These are phyloP conservation scores for Melanargia galathea DNA, from an alignment of 2,888 invertebrate species.

Conservation along the genomic window DNA sequence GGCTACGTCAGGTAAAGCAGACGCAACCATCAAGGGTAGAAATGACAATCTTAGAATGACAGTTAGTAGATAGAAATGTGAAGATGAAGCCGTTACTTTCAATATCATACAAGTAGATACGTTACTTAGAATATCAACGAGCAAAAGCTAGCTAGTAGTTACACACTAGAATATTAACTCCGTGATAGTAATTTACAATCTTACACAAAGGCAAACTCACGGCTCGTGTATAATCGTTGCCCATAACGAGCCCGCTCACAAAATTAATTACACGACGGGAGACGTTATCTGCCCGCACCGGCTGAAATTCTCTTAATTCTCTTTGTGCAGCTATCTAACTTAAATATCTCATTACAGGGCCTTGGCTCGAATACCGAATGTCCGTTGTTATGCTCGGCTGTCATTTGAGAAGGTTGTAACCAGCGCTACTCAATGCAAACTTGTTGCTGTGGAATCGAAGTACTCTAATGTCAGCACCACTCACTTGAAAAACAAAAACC, in stretches of 20 bases:
- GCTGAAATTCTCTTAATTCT: conserved; percentile 68
- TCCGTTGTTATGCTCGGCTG: conserved; percentile 76
- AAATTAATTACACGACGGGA: conserved; percentile 53
- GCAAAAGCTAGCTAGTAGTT: conserved; percentile 9
- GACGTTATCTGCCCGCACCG: conserved; percentile 57
- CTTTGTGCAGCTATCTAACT: conserved; percentile 66
- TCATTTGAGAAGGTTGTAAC: conserved; percentile 79
- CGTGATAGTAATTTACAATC: conserved; percentile 27
- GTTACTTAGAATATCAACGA: too few species aligned
- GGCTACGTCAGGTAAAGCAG: too few species aligned
- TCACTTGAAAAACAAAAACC: conserved; percentile 47
- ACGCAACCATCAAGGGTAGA: too few species aligned
- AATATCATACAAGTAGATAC: too few species aligned
- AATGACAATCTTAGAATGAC: too few species aligned
- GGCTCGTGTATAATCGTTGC: conserved; percentile 24
- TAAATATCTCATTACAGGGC: conserved; percentile 78
- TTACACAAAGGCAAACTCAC: conserved; percentile 26
- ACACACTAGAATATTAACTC: conserved; percentile 8
- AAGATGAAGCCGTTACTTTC: too few species aligned
- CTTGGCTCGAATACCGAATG: conserved; percentile 80
- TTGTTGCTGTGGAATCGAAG: conserved; percentile 52
- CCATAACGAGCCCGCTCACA: conserved; percentile 26
- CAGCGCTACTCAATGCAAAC: conserved; percentile 75
- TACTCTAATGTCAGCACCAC: conserved; percentile 52
- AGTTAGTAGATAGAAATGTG: too few species aligned